phyloP scores from a whole-genome alignment of 2,888 invertebrate genomes.

The Hololepta plana region DNA sequence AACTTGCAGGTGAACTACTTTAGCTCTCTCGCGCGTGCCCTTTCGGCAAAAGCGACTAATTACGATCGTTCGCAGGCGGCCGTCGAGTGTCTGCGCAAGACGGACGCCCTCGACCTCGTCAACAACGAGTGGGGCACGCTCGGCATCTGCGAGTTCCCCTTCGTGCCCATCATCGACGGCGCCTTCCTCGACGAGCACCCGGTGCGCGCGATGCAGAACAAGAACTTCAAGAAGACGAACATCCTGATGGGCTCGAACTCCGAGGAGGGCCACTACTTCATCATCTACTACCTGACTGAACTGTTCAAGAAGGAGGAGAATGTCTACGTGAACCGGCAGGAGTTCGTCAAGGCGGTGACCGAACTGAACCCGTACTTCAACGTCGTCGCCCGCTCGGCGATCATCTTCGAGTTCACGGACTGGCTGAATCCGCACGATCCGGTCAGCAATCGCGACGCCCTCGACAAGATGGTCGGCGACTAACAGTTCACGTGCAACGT shows the following conservation, averaged over 20 bases:
- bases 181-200: constrained; percentile 78
- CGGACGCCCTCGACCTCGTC: constrained; percentile 54
- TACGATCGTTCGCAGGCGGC: constrained; percentile 45
- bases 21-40: too few relatives aligned
- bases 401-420: constrained; percentile 83
- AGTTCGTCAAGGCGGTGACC: constrained; percentile 60
- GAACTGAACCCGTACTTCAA: constrained; percentile 73
- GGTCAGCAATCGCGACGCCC: constrained; percentile 60
- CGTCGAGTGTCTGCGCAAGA: constrained; percentile 59
- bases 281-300: constrained; percentile 79
- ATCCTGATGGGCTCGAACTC: constrained; percentile 83
- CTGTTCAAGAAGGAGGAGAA: constrained; percentile 71
- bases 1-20: too few relatives aligned
- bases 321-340: constrained; percentile 60
- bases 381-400: constrained; percentile 67
- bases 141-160: constrained; percentile 80
- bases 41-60: too few relatives aligned
- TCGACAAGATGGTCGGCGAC: constrained; percentile 89
- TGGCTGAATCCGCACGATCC: constrained; percentile 79
- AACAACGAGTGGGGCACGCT: constrained; percentile 72
- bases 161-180: constrained; percentile 87
- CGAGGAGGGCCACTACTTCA: constrained; percentile 88
- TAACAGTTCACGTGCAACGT: constrained; percentile 91
- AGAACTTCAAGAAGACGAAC: constrained; percentile 84
- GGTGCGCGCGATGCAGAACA: constrained; percentile 48